Evolutionary conservation across 1,140 invertebrate species (phyloP), one percentile per base, ranked within the genome.

Genomic region (Eupristina koningsbergeri): DNA sequence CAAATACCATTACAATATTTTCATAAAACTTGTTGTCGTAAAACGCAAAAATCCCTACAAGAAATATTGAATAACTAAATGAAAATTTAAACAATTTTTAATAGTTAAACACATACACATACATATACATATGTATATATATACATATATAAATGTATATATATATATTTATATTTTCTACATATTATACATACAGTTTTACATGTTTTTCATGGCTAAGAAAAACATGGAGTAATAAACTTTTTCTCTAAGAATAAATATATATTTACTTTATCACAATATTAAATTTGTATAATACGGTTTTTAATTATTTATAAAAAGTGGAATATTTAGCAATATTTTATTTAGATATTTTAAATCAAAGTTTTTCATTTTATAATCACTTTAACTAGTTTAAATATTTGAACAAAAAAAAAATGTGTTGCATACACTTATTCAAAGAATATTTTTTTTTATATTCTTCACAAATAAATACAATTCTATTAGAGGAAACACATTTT

Each of bases 211-310:
- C 17, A 9, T 76, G 45, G 61, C 31, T 83, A 36, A 71, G 58
- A 71, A 77, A 83, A 83, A 71, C n/a, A 75, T 58, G 47, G 53
- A 83, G 15, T 29, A 67, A 26, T 64, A 83, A 53, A 77, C 67
- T 50, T 39, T 47, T 0, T 76, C 31, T 74, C 41, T n/a, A 29
- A 81, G 36, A 81, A 81, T 81, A 75, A 81, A 75, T 81, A 75
- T 81, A 26, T 74, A 36, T 47, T 47, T 61, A 76, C n/a, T 75
- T 74, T 81, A 64, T 81, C 69, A 81, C 80, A 81, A 63, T 75
- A 58, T 58, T 50, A 41, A 58, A 73, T 73, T 76, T 61, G 1
- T 73, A 63, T 58, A 15, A 63, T 31, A 22, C 61, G 63, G 63
- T 15, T 45, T 11, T 36, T 36, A 67, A 67, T 34, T n/a, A 1